These are phyloP conservation scores for Polietes domitor DNA, from an alignment of 2,888 invertebrate genomes.

Conservation along the genomic window DNA sequence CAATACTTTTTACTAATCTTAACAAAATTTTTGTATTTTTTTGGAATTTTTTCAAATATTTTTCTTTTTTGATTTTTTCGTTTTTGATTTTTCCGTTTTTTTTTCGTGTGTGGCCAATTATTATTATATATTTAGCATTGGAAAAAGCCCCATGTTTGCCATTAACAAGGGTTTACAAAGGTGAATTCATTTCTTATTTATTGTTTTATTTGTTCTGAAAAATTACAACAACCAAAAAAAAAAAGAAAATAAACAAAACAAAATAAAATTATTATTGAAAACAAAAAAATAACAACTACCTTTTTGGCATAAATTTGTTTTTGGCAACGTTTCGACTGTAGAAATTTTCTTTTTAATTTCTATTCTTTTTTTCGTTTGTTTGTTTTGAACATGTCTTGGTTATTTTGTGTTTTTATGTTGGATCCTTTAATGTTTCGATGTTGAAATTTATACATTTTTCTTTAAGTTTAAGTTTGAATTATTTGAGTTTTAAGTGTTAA, in stretches of 20 bases:
- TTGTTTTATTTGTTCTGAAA: slow-evolving; percentile 69
- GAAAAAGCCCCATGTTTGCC: slow-evolving; percentile 90
- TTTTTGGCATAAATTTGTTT: slow-evolving; percentile 61
- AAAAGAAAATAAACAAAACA: slow-evolving; percentile 37
- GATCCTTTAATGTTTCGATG: slow-evolving; percentile 40
- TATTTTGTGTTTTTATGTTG: slow-evolving; percentile 8
- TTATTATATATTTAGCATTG: slow-evolving; percentile 83
- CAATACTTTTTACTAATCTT: slow-evolving; percentile 59
- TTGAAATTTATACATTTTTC: slow-evolving; percentile 28
- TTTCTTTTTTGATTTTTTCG: slow-evolving; percentile 66
- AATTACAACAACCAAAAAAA: slow-evolving; percentile 37
- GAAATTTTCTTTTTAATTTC: slow-evolving; percentile 49
- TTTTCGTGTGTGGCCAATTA: slow-evolving; percentile 81
- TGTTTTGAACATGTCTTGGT: neutral
- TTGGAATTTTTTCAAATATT: slow-evolving; percentile 60
- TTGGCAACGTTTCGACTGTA: slow-evolving; percentile 57
- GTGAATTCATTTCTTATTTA: slow-evolving; percentile 83
- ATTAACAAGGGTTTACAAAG: slow-evolving; percentile 93
- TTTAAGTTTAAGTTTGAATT: slow-evolving; percentile 1
- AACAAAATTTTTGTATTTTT: slow-evolving; percentile 64
- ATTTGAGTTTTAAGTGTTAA: slow-evolving; percentile 16
- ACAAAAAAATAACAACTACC: slow-evolving; percentile 34
- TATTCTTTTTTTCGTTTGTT: neutral
- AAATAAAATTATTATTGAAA: slow-evolving; percentile 39
- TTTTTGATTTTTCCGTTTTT: slow-evolving; percentile 69